These are phyloP conservation scores for Pilophorus perplexus DNA, from an alignment of 2,888 invertebrate species.

Conservation along the genomic window DNA sequence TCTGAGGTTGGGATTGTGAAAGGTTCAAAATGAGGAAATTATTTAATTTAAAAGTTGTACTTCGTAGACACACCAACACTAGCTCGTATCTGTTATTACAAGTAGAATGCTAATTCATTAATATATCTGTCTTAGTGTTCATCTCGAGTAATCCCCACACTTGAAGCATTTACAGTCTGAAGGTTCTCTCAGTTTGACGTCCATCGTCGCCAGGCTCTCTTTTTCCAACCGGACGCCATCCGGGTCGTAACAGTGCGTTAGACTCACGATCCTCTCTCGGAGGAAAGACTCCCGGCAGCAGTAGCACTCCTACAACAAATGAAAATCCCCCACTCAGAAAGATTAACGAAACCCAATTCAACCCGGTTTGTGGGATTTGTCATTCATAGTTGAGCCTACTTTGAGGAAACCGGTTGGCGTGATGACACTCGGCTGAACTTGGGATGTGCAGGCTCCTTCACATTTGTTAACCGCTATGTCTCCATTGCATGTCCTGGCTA, in stretches of 20 bases:
- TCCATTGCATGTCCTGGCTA: slow-evolving; percentile 82
- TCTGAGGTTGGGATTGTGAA: no score
- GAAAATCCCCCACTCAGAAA: background rate
- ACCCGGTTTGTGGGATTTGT: no score
- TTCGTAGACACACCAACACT: no score
- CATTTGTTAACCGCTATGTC: slow-evolving; percentile 90
- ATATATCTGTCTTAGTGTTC: no score
- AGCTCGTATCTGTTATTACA: no score
- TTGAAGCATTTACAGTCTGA: slow-evolving; percentile 87
- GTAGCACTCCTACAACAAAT: slow-evolving; percentile 72
- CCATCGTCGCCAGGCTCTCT: slow-evolving; percentile 70
- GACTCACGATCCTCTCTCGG: slow-evolving; percentile 72
- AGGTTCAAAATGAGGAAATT: no score
- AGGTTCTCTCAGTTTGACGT: slow-evolving; percentile 79
- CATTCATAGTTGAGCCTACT: slow-evolving; percentile 57
- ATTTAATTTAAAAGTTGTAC: no score
- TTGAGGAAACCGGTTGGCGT: slow-evolving; percentile 86
- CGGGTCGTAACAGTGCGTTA: slow-evolving; percentile 84
- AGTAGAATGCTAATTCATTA: no score
- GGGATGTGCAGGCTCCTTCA: slow-evolving; percentile 87
- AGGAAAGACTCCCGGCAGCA: slow-evolving; percentile 87
- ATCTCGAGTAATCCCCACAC: slow-evolving; percentile 77
- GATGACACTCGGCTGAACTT: slow-evolving; percentile 86
- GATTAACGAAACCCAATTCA: no score
- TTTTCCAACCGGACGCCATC: slow-evolving; percentile 75